These are phyloP conservation scores for Nematopogon swammerdamellus DNA, from an alignment of 2,888 invertebrate genomes.

Conservation along the genomic window DNA sequence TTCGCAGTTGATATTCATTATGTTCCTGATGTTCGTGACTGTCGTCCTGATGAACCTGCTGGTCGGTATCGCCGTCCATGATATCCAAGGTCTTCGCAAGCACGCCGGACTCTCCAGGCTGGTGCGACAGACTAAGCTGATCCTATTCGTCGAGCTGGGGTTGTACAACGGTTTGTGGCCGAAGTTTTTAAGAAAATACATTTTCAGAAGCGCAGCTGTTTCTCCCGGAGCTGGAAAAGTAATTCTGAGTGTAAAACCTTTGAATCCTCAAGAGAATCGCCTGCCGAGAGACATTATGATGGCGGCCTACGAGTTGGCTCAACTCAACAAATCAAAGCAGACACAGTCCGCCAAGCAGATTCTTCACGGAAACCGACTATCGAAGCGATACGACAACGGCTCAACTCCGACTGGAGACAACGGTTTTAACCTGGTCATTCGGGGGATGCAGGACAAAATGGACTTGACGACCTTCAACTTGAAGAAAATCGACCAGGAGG, in stretches of 20 bases:
- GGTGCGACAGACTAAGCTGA: constrained; percentile 79
- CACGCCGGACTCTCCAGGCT: constrained; percentile 81
- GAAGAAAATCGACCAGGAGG: constrained; percentile 65
- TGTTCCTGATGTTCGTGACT: constrained; percentile 79
- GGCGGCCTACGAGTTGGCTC: constrained; percentile 77
- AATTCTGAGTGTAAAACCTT: constrained; percentile 76
- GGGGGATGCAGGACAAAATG: constrained; percentile 63
- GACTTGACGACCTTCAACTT: constrained; percentile 69
- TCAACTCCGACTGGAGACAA: constrained; percentile 34
- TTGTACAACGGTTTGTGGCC: constrained; percentile 76
- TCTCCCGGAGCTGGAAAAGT: constrained; percentile 80
- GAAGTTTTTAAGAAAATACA: constrained; percentile 66
- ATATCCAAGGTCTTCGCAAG: constrained; percentile 81
- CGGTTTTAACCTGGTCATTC: constrained; percentile 54
- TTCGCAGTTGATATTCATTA: constrained; percentile 75
- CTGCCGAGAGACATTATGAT: constrained; percentile 75
- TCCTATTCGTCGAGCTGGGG: constrained; percentile 79
- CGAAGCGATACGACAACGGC: constrained; percentile 61
- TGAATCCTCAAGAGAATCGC: constrained; percentile 78
- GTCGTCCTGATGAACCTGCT: constrained; percentile 83
- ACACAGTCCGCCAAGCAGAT: constrained; percentile 62
- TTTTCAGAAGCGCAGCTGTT: constrained; percentile 76
- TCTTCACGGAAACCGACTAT: constrained; percentile 55
- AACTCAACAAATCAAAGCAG: constrained; percentile 64
- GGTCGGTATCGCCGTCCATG: constrained; percentile 84